Conservation (phyloP, 2,113 vertebrate species). For the Illadopsis cleaveri region DNA sequence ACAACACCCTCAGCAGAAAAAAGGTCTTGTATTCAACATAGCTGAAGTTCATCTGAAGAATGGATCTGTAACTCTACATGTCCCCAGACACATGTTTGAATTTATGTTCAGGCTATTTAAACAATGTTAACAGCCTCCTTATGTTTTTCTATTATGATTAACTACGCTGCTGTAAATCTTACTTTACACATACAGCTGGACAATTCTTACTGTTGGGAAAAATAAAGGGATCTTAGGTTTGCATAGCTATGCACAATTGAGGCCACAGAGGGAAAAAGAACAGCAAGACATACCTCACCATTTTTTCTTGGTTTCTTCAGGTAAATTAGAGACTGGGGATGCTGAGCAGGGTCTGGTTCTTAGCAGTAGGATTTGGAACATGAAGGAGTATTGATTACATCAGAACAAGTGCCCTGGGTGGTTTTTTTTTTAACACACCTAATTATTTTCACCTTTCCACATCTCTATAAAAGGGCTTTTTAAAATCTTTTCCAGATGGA, state of each 20-base stretch:
- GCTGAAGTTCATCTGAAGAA: neutral
- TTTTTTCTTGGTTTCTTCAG: neutral
- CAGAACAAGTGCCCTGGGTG: neutral
- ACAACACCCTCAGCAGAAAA: neutral
- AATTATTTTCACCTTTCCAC: neutral
- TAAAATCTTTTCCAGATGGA: neutral
- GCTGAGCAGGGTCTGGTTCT: neutral
- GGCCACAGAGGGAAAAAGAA: neutral
- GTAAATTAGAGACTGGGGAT: neutral
- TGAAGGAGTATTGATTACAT: neutral
- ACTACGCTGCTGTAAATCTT: neutral
- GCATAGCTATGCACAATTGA: neutral
- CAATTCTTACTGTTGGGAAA: neutral
- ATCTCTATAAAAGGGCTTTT: neutral
- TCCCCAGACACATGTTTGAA: neutral
- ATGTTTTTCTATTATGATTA: neutral
- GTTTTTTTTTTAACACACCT: neutral
- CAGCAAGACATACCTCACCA: neutral
- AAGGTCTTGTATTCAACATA: neutral
- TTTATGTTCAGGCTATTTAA: neutral
- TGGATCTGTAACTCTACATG: neutral
- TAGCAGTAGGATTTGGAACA: neutral
- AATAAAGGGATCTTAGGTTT: neutral
- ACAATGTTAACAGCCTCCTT: neutral
- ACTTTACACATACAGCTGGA: neutral